Conservation (phyloP, 2,888 invertebrate species). For the Loripinus fragilis region DNA sequence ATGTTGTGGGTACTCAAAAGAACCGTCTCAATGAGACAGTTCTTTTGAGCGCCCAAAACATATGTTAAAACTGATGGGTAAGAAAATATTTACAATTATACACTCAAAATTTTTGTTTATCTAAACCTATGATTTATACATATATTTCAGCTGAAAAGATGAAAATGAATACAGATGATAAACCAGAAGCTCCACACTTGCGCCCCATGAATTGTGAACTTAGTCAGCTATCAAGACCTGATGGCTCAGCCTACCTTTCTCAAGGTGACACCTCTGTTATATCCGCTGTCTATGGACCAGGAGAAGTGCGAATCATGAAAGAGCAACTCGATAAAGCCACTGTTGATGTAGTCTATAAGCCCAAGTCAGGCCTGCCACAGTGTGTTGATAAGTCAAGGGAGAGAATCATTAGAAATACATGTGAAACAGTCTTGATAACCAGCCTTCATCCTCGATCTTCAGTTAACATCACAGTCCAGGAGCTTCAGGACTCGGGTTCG, state of each 20-base stretch:
- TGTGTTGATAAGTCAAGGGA: conserved; percentile 90
- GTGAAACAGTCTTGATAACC: conserved; percentile 89
- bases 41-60: too few relatives aligned
- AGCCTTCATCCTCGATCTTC: conserved; percentile 92
- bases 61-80: too few relatives aligned
- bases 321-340: conserved; percentile 90
- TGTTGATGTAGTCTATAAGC: conserved; percentile 91
- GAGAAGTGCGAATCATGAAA: conserved; percentile 90
- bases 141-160: conserved; percentile 14
- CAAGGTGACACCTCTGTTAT: conserved; percentile 90
- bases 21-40: too few relatives aligned
- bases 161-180: conserved; percentile 25
- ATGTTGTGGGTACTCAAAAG: too few relatives aligned
- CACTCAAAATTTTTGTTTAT: too few relatives aligned
- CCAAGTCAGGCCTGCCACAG: conserved; percentile 90
- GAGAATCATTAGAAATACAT: conserved; percentile 89
- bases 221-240: conserved; percentile 74
- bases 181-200: conserved; percentile 26
- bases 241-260: conserved; percentile 76
- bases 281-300: conserved; percentile 92
- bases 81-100: too few relatives aligned
- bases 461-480: conserved; percentile 92
- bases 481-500: conserved; percentile 89
- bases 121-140: too few relatives aligned
- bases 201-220: conserved; percentile 71